Base-by-base conservation (phyloP, 92 coral and sea anemone genomes). In the Parazoanthus atlanticus region DNA sequence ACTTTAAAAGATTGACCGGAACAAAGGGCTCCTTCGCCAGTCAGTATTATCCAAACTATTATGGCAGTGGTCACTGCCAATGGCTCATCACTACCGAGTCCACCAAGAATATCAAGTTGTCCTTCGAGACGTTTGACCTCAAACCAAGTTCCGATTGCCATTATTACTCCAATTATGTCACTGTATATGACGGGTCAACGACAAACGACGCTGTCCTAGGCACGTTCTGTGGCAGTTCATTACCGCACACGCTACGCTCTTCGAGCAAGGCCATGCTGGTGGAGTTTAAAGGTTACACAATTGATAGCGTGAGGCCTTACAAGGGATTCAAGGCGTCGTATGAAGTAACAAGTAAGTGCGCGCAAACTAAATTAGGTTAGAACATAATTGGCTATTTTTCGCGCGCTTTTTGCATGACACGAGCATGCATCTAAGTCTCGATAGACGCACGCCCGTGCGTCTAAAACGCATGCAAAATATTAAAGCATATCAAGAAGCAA, bases 41-140 rank as follows among this genome's bases (percentile, higher is more conserved):
- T 78, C 82, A 78, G 82, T 78, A 78, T 49, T 78, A 78, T 31
- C 82, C 82, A 11, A 78, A 78, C 82, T 78, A n/a, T 17, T 78
- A 78, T 26, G 82, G 82, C 61, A 26, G 25, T 16, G 82, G 82
- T 43, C 82, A 8, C 32, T 78, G 82, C 25, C 34, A 78, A 47
- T 78, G 82, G 82, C 82, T 78, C 23, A 78, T 78, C 21, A 78
- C 65, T 41, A 46, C 82, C 6, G 36, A 46, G 21, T 47, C 82
- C 82, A 28, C 82, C 65, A 43, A 46, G 40, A 46, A 1, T 11
- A 47, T 78, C 25, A 78, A 78, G 40, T 36, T 78, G 25, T 78
- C 82, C 30, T 78, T 78, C 40, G 66, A 47, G 16, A 46, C 66
- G 19, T 78, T 78, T 47, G 82, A 78, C 65, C 82, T 78, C 34